A percentile compares a stretch with the other conserved stretches of the same genome.
phyloP scores from a whole-genome alignment of 1,140 invertebrate species.

The Solenopsis fugax region DNA sequence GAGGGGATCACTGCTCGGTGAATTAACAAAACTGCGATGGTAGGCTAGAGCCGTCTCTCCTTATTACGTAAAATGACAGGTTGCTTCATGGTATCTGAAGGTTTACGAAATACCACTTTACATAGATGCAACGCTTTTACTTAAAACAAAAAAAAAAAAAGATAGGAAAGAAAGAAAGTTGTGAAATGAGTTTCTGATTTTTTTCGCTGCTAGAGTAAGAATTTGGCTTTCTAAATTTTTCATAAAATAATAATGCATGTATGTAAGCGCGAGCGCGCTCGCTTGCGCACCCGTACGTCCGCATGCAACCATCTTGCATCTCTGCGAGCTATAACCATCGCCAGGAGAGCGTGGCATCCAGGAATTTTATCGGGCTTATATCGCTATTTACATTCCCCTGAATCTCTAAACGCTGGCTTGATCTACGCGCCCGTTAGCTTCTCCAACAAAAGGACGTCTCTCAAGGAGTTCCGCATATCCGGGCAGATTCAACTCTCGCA shows the following conservation, averaged over 20 bases:
- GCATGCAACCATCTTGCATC: neutral
- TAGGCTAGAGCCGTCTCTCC: neutral
- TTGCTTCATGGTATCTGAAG: neutral
- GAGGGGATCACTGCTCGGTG: neutral
- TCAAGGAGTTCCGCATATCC: conserved; percentile 44
- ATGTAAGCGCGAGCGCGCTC: neutral
- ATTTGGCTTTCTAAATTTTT: conserved; percentile 8
- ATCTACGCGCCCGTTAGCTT: conserved; percentile 57
- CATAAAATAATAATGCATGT: neutral
- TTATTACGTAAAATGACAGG: conserved; percentile 33
- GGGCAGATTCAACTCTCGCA: conserved; percentile 38
- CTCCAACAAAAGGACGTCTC: conserved; percentile 51
- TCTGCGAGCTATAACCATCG: conserved; percentile 9
- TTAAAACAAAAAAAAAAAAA: neutral
- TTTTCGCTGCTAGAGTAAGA: neutral
- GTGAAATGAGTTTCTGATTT: neutral
- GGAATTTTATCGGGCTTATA: conserved; percentile 48
- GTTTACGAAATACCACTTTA: conserved; percentile 6
- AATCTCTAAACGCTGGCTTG: conserved; percentile 34
- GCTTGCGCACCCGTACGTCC: neutral
- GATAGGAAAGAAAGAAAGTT: neutral
- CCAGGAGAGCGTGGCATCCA: neutral
- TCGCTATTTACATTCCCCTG: conserved; percentile 55
- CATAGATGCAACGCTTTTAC: conserved; percentile 19
- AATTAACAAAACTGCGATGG: conserved; percentile 27